Base-by-base conservation (phyloP, 2,113 vertebrate genomes). In the Calidris pygmaea region DNA sequence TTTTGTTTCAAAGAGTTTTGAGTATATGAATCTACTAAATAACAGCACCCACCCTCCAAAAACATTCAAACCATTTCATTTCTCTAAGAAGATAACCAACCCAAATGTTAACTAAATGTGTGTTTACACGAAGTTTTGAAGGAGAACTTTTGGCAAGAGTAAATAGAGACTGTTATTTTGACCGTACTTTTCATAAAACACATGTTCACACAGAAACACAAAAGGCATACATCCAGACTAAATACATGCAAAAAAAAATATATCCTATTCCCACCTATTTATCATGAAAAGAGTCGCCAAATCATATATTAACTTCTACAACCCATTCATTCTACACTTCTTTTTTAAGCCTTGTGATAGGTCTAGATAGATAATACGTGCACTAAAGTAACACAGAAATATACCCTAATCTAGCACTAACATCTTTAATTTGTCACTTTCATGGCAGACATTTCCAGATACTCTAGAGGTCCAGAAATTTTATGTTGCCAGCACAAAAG, bases 91-190 rank as follows among this genome's bases (percentile, higher is more conserved):
- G 50, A 87, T 56, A 95, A 92, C 63, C 63, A 86, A 85, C 62
- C 53, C 68, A 96, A 97, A 89, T 85, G 93, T 63, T 91, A 97
- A 91, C 77, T 93, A 90, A 96, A 95, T 89, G 39, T 92, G 53
- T 95, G 90, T 87, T 95, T 96, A 96, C 39, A 37, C 35, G 34
- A 85, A 91, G 65, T 87, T 96, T 89, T 90, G 77, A 85, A 94
- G 53, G 30, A 82, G 80, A 92, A 96, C 70, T 95, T 94, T 85
- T 77, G 90, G 84, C 73, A 93, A 77, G 50, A 92, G 81, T 96
- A 96, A 97, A 91, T 84, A 93, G 86, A 96, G 90, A 89, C 77
- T 95, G 90, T 88, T 95, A 94, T 96, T 97, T 96, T 95, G 94
- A 96, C 80, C 80, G 0, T 76, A 85, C 65, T 85, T 95, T 90